Evolutionary conservation across 2,797 vertebrate species (phyloP).

Genomic region (Nannoperca obscura): DNA sequence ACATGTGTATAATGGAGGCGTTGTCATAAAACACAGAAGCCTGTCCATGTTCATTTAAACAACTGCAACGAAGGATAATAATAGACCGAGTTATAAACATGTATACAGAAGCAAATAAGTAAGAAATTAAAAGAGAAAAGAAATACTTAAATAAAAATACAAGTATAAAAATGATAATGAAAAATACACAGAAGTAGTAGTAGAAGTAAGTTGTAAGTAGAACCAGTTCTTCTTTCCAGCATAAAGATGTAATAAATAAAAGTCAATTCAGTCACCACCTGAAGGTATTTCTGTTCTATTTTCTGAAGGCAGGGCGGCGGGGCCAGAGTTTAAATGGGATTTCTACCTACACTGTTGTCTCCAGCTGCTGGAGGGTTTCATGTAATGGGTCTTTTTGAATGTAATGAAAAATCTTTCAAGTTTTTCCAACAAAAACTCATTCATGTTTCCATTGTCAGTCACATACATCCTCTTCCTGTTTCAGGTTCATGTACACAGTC

Average conservation of each 20-base stretch:
- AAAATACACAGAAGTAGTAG: not conserved
- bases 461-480: not conserved
- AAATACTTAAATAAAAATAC: not conserved
- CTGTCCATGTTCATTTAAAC: not conserved
- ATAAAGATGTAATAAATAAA: slow-evolving; percentile 4
- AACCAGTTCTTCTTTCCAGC: not conserved
- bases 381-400: not conserved
- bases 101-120: not conserved
- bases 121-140: not conserved
- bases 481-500: not conserved
- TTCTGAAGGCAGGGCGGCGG: not conserved
- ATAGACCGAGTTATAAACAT: not conserved
- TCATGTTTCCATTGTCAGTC: too few relatives aligned
- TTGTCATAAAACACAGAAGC: not conserved
- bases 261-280: not conserved
- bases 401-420: too few relatives aligned
- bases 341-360: not conserved
- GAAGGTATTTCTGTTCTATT: not conserved
- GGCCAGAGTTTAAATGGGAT: not conserved
- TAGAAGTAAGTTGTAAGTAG: not conserved
- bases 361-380: not conserved
- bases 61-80: not conserved
- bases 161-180: not conserved
- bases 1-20: not conserved
- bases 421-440: not conserved